Conservation (phyloP, 37 sponge, comb jelly and placozoan genomes). For the Hexactinellida sp. region DNA sequence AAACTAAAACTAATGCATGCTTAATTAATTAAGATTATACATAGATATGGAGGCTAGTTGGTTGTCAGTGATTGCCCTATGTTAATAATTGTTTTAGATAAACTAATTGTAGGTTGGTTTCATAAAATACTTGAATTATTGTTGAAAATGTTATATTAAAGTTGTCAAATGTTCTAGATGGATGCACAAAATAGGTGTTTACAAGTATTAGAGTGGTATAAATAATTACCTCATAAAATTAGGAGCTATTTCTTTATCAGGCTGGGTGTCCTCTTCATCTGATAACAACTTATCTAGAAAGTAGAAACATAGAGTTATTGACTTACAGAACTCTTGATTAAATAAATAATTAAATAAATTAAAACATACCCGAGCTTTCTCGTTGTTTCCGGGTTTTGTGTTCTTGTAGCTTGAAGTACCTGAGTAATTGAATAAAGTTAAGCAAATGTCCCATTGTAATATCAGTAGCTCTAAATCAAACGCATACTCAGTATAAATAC, state of each 20-base stretch:
- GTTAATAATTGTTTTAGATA: too few species aligned
- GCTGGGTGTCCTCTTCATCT: not conserved
- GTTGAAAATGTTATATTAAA: too few species aligned
- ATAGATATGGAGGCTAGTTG: too few species aligned
- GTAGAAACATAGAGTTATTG: not conserved
- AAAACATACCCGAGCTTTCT: not conserved
- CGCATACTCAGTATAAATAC: not conserved
- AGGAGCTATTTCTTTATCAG: not conserved
- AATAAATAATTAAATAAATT: not conserved
- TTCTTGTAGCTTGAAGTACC: conserved; percentile 12
- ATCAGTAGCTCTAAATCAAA: not conserved
- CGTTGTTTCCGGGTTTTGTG: not conserved
- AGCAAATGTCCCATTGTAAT: not conserved
- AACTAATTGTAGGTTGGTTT: too few species aligned
- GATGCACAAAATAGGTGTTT: too few species aligned
- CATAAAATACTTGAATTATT: too few species aligned
- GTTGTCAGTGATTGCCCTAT: too few species aligned
- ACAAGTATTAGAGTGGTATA: too few species aligned
- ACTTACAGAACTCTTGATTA: not conserved
- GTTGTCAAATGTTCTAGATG: too few species aligned
- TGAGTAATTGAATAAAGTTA: not conserved
- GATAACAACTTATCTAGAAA: not conserved
- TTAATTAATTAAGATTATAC: too few species aligned
- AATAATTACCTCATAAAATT: conserved; percentile 10
- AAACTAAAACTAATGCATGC: too few species aligned